phyloP scores from a whole-genome alignment of 2,888 invertebrate species.

The Polyommatus iphigenia region DNA sequence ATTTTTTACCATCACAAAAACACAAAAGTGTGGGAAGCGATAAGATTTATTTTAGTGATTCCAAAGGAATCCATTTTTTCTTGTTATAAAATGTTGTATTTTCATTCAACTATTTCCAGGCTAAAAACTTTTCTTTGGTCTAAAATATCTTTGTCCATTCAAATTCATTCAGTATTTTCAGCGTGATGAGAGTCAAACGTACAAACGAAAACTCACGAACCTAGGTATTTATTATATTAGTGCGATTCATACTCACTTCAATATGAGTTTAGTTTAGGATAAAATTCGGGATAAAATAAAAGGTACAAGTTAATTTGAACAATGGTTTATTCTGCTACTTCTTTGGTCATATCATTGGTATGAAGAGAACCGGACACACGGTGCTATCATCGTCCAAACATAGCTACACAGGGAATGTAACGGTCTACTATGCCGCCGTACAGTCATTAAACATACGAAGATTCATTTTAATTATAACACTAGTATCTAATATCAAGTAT shows the following conservation, averaged over 20 bases:
- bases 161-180: no score
- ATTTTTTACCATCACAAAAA: no score
- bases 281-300: constrained; percentile 46
- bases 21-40: no score
- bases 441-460: constrained; percentile 47
- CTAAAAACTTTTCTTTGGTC: no score
- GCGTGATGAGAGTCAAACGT: no score
- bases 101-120: no score
- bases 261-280: background rate
- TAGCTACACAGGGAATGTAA: constrained; percentile 55
- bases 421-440: constrained; percentile 58
- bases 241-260: background rate
- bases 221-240: background rate
- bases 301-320: constrained; percentile 56
- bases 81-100: no score
- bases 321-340: constrained; percentile 78
- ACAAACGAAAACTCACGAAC: background rate
- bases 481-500: constrained; percentile 72
- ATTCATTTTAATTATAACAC: constrained; percentile 46
- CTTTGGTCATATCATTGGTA: constrained; percentile 87
- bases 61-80: no score
- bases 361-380: constrained; percentile 62
- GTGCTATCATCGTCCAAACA: constrained; percentile 45
- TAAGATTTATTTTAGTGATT: no score
- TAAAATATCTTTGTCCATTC: background rate